Evolutionary conservation across 2,113 vertebrate species (phyloP), one percentile per base, ranked within the genome.

Genomic region (Mesitornis unicolor): DNA sequence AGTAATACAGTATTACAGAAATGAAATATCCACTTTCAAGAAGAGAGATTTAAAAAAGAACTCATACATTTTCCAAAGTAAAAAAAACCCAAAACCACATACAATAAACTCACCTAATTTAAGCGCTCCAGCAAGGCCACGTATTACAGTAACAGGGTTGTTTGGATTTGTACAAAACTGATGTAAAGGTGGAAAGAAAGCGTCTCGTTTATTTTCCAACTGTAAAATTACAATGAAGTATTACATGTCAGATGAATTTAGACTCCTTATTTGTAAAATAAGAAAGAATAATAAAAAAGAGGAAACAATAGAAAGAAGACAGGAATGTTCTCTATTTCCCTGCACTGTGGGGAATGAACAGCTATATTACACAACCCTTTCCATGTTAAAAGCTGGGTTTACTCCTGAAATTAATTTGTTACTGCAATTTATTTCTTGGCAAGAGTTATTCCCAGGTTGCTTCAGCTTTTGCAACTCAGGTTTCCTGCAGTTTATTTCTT

Each of bases 121-220:
- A 97, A 99, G 99, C 61, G 99, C 99, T 98, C 99, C 99, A 95
- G 99, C 99, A 98, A 99, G 99, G 97, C 99, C 99, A 98, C 99
- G 98, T 98, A 99, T 99, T 98, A 99, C 99, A 81, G 99, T 99
- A 98, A 99, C 99, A 50, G 99, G 99, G 98, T 99, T 99, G 98
- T 99, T 98, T 80, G 99, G 98, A 98, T 99, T 99, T 97, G 99
- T 99, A 98, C 99, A 99, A 98, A 99, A 99, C 97, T 99, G 99
- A 96, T 99, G 99, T 93, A 99, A 98, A 51, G 99, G 99, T 94
- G 99, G 99, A 98, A 99, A 99, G 98, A 99, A 99, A 96, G 99
- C 99, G 84, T 99, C 99, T 97, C 99, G 98, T 98, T 99, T 99
- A 97, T 99, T 99, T 98, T 99, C 99, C 95, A 99, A 98, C 99